A percentile compares a stretch with the other conserved stretches of the same genome.
These are phyloP conservation scores for Aphidoletes aphidimyza DNA, from an alignment of 2,888 invertebrate species.

Conservation along the genomic window DNA sequence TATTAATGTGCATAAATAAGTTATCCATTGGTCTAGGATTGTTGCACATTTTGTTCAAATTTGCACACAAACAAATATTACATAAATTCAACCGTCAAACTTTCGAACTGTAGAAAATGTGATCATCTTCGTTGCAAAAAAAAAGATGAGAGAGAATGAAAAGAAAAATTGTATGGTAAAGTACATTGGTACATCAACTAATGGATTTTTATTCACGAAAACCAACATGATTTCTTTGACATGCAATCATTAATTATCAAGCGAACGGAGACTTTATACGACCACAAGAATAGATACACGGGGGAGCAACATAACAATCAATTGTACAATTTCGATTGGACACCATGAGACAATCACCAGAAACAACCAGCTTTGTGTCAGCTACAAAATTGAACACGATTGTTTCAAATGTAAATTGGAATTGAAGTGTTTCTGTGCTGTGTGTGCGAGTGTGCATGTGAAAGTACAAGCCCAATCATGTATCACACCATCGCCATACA, in stretches of 20 bases:
- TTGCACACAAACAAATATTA: not conserved
- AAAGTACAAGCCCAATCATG: conserved; percentile 31
- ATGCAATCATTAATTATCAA: conserved; percentile 42
- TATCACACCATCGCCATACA: not conserved
- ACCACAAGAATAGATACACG: not conserved
- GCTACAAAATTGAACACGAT: conserved; percentile 39
- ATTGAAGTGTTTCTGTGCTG: not conserved
- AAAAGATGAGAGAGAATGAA: conserved; percentile 9
- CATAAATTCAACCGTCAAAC: not conserved
- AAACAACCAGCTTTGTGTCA: conserved; percentile 33
- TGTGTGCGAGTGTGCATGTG: not conserved
- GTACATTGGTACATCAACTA: conserved; percentile 19
- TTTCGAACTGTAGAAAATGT: conserved; percentile 11
- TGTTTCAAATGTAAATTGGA: conserved; percentile 32
- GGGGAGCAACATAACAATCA: no score
- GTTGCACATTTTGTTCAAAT: not conserved
- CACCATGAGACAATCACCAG: not conserved
- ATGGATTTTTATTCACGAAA: conserved; percentile 23
- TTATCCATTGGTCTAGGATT: not conserved
- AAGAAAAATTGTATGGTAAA: no score
- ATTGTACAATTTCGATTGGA: not conserved
- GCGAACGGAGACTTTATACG: not conserved
- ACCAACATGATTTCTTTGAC: conserved; percentile 54
- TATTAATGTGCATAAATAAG: conserved; percentile 1
- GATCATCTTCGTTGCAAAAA: not conserved